phyloP scores from a whole-genome alignment of 2,888 invertebrate genomes.

The Pseudeuparius sepicola region DNA sequence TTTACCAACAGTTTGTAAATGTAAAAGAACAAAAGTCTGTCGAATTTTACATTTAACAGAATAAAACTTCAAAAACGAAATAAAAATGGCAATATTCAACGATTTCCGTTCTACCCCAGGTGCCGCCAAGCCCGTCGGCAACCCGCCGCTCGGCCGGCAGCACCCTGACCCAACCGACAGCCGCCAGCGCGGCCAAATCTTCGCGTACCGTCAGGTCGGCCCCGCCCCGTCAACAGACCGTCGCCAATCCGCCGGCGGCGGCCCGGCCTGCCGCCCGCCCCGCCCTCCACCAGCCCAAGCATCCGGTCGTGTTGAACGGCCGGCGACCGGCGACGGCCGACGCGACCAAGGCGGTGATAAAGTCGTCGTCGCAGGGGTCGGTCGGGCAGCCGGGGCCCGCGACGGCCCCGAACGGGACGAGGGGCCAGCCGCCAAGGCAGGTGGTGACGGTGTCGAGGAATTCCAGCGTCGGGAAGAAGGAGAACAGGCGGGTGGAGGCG shows the following conservation, averaged over 20 bases:
- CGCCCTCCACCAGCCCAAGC: too few relatives aligned
- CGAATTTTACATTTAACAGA: too few relatives aligned
- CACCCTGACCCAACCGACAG: slow-evolving; percentile 46
- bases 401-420: slow-evolving; percentile 11
- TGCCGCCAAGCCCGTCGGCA: slow-evolving; percentile 41
- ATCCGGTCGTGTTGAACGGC: too few relatives aligned
- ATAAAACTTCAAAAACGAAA: too few relatives aligned
- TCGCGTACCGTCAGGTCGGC: not conserved
- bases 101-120: too few relatives aligned
- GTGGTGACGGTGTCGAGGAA: slow-evolving; percentile 23
- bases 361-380: slow-evolving; percentile 16
- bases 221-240: not conserved
- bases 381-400: too few relatives aligned
- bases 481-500: slow-evolving; percentile 8
- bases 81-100: too few relatives aligned
- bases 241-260: not conserved
- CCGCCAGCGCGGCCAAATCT: slow-evolving; percentile 49
- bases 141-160: slow-evolving; percentile 41
- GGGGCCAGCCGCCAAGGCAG: slow-evolving; percentile 7
- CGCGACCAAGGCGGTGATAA: slow-evolving; percentile 14
- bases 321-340: too few relatives aligned
- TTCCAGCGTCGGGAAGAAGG: slow-evolving; percentile 24
- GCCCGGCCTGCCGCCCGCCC: too few relatives aligned
- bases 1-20: too few relatives aligned
- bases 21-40: too few relatives aligned